These are phyloP conservation scores for Rhyacophila brunnea DNA, from an alignment of 1,140 invertebrate genomes.

Conservation along the genomic window DNA sequence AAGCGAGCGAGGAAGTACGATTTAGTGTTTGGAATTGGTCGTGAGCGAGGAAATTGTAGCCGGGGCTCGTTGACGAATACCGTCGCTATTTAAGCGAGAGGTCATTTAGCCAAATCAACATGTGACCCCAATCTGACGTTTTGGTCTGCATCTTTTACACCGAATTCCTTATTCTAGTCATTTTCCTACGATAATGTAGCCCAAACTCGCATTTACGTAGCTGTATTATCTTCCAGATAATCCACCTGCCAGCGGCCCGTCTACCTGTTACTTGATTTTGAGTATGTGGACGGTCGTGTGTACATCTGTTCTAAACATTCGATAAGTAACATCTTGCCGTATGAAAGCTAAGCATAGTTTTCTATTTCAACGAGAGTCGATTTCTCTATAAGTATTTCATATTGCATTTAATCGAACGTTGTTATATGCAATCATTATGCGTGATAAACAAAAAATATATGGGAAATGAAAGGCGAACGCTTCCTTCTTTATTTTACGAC, in stretches of 20 bases:
- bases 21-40: conserved; percentile 3
- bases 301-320: conserved; percentile 14
- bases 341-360: conserved; percentile 22
- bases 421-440: conserved; percentile 5
- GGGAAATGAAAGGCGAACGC: too few relatives aligned
- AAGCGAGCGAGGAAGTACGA: not conserved
- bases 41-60: not conserved
- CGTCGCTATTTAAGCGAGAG: conserved; percentile 10
- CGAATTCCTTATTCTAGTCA: conserved; percentile 19
- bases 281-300: conserved; percentile 15
- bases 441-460: not conserved
- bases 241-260: conserved; percentile 12
- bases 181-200: not conserved
- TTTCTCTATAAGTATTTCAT: conserved; percentile 20
- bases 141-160: conserved; percentile 39
- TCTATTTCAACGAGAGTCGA: conserved; percentile 24
- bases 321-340: conserved; percentile 4
- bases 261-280: conserved; percentile 23
- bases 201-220: too few relatives aligned
- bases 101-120: conserved; percentile 52
- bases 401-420: conserved; percentile 11
- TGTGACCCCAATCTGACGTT: conserved; percentile 62
- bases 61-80: conserved; percentile 1
- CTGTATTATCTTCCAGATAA: not conserved
- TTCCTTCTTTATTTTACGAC: too few relatives aligned